A percentile compares a stretch with the other conserved stretches of the same genome.
Conservation (phyloP, 1,140 invertebrate species). For the Subanguina moxae region DNA sequence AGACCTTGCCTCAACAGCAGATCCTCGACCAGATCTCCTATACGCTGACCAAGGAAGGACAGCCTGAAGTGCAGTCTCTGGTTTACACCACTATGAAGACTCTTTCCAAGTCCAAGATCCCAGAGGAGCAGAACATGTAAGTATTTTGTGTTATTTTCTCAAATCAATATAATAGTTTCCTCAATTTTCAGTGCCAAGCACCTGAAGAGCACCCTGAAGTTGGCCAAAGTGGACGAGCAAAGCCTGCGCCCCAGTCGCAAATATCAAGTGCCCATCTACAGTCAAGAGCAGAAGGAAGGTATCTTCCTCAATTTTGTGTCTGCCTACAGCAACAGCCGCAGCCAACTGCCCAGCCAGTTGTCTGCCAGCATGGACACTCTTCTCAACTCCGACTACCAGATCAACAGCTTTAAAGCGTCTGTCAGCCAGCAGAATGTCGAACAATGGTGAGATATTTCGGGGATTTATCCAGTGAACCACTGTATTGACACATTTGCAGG, state of each 20-base stretch:
- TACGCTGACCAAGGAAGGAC: constrained; percentile 31
- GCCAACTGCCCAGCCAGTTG: constrained; percentile 32
- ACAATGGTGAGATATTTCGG: constrained; percentile 30
- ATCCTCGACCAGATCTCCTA: constrained; percentile 32
- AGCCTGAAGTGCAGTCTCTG: constrained; percentile 41
- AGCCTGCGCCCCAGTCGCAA: constrained; percentile 22
- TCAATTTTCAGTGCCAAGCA: constrained; percentile 26
- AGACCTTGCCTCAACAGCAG: constrained; percentile 15
- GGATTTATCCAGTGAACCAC: not conserved
- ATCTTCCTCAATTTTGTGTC: constrained; percentile 35
- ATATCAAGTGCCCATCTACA: constrained; percentile 43
- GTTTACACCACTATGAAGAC: constrained; percentile 36
- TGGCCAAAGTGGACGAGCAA: constrained; percentile 33
- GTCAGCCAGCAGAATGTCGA: constrained; percentile 40
- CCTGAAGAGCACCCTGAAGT: constrained; percentile 36
- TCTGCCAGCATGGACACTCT: constrained; percentile 23
- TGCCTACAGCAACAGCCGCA: constrained; percentile 22
- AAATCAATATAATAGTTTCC: not conserved
- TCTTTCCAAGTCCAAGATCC: constrained; percentile 30
- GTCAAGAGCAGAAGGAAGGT: constrained; percentile 28
- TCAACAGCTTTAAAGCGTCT: constrained; percentile 20
- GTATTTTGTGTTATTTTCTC: not conserved
- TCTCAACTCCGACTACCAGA: constrained; percentile 33
- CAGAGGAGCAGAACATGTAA: constrained; percentile 35
- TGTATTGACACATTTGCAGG: not conserved